Evolutionary conservation across 2,888 invertebrate species (phyloP).

Genomic region (Morpho helenor): DNA sequence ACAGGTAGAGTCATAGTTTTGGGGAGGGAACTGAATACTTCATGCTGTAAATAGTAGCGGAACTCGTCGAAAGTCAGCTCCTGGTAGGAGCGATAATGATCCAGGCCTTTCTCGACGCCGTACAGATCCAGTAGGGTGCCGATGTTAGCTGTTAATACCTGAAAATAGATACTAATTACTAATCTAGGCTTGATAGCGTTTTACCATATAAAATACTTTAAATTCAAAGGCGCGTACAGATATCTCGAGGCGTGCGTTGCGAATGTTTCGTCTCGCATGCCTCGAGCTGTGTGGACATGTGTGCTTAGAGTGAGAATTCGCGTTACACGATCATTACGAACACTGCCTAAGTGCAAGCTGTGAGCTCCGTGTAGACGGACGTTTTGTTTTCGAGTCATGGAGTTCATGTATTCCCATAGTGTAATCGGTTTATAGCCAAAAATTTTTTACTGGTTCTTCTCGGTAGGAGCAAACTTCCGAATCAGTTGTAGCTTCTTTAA

Average conservation of each 20-base stretch:
- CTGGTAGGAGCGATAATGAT: conserved; percentile 85
- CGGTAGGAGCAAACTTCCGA: no score
- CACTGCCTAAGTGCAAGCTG: no score
- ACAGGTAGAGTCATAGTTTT: conserved; percentile 78
- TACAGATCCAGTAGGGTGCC: conserved; percentile 88
- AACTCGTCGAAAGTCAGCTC: conserved; percentile 86
- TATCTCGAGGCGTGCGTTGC: background rate
- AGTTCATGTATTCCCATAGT: no score
- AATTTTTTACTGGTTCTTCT: no score
- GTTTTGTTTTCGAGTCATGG: background rate
- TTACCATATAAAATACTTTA: background rate
- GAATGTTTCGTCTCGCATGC: no score
- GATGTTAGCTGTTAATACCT: conserved; percentile 91
- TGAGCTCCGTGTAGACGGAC: background rate
- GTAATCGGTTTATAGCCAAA: no score
- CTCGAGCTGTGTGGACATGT: no score
- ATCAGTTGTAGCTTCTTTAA: no score
- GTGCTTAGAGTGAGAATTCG: no score
- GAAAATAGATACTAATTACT: conserved; percentile 13
- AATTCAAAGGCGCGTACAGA: background rate
- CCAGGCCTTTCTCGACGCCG: conserved; percentile 88
- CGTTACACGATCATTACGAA: no score
- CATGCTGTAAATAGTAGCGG: conserved; percentile 86
- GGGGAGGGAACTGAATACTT: conserved; percentile 84
- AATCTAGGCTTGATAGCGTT: no score